phyloP scores from a whole-genome alignment of 2,113 vertebrate species.

The Rhinolophus ferrumequinum region DNA sequence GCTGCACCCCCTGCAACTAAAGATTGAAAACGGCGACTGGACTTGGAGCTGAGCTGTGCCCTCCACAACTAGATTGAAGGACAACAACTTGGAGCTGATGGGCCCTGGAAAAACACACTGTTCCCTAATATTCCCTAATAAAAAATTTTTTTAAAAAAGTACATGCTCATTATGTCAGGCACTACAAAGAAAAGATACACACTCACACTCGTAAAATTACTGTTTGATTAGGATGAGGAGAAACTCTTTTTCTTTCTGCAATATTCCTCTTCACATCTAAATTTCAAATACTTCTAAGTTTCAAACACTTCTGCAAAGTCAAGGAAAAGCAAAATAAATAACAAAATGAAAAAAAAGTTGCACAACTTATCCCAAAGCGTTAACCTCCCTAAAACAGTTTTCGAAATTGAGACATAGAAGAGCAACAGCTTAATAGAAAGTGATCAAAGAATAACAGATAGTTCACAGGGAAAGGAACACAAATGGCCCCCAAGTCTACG shows the following conservation, averaged over 20 bases:
- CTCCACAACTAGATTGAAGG: too few relatives aligned
- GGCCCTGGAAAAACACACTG: too few relatives aligned
- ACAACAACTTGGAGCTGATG: too few relatives aligned
- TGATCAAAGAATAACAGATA: neutral
- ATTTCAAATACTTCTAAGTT: neutral
- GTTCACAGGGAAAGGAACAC: neutral
- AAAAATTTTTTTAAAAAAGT: too few relatives aligned
- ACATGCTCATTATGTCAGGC: fast-evolving
- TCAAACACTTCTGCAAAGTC: neutral
- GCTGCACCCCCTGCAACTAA: too few relatives aligned
- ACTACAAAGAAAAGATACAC: too few relatives aligned
- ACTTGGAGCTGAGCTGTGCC: too few relatives aligned
- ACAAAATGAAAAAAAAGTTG: neutral
- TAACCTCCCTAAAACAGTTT: neutral
- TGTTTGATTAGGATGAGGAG: too few relatives aligned
- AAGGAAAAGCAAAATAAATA: neutral
- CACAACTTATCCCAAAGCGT: neutral
- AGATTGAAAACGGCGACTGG: too few relatives aligned
- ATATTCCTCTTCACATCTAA: neutral
- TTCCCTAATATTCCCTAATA: too few relatives aligned
- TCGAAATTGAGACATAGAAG: neutral
- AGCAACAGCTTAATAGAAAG: neutral
- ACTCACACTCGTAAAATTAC: too few relatives aligned
- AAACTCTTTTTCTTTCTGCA: neutral
- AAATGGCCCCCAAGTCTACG: neutral